Base-by-base conservation (phyloP, 2,888 invertebrate species). In the Lasius fuliginosus region DNA sequence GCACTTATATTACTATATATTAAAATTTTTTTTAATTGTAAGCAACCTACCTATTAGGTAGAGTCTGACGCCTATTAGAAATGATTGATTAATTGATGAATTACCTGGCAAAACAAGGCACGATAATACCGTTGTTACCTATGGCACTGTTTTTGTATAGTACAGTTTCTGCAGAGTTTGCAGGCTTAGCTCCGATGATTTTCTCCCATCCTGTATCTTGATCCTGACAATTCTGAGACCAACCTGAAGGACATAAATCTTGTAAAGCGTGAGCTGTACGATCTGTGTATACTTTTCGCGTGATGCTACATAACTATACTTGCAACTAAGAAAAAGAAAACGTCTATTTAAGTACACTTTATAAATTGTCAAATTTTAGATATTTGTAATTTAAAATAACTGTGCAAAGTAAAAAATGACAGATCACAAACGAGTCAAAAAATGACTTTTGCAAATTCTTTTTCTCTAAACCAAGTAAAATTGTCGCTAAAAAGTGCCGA, bases 41-140 rank as follows among this genome's bases (percentile, higher is more conserved):
- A 73, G 27, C 4, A 75, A 40, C 12, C 27, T 23, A 40, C 12
- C 27, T 23, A 42, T 42, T 30, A 8, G 11, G 23, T 62, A 15
- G 0, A 15, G 3, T 33, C 12, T 18, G 9, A 1, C 11, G 8
- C 8, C n/a, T 8, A n/a, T 53, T 53, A 53, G 4, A 40, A 12
- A 75, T 75, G 30, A 40, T 15, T 75, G 30, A 40, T 15, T 42
- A 40, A 73, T 64, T 15, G 30, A 49, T 65, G 56, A 71, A 49
- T 74, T 87, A 94, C 94, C 91, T 94, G 15, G 93, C 88, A 81
- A 94, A 94, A 77, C 94, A 94, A 1, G 88, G 88, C 18, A 82
- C 86, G 3, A 93, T 92, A 75, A 94, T 94, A 53, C 94, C 94
- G 65, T 93, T 90, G 8, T 94, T 93, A 86, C 92, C 90, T 2